phyloP scores from a whole-genome alignment of 2,888 invertebrate species.

The Phaedon cochleariae region DNA sequence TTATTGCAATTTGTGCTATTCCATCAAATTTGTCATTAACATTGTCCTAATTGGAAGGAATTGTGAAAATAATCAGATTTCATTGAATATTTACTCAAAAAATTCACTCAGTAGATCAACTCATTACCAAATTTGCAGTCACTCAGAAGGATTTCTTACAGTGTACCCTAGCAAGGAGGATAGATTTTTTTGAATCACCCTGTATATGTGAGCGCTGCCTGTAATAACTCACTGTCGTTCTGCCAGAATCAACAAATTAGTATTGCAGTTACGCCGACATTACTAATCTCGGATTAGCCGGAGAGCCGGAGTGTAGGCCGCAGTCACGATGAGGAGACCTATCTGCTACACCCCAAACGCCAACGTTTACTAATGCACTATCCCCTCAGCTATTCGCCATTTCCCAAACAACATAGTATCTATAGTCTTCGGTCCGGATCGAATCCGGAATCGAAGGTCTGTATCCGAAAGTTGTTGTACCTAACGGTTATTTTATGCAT shows the following conservation, averaged over 20 bases:
- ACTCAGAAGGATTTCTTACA: too few species aligned
- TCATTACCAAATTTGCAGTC: too few species aligned
- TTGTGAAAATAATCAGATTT: too few species aligned
- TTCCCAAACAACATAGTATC: conserved; percentile 44
- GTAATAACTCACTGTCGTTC: conserved; percentile 63
- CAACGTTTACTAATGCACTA: conserved; percentile 44
- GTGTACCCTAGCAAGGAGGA: too few species aligned
- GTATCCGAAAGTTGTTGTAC: background rate
- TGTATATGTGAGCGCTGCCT: conserved; percentile 51
- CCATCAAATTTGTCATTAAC: too few species aligned
- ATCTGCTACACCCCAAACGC: conserved; percentile 33
- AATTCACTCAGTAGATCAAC: too few species aligned
- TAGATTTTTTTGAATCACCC: too few species aligned
- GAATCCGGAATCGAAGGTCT: background rate
- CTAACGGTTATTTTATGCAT: background rate
- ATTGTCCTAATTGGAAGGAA: too few species aligned
- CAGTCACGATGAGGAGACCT: conserved; percentile 56
- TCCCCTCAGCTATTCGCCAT: conserved; percentile 24
- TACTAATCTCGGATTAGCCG: conserved; percentile 62
- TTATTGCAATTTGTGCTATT: too few species aligned
- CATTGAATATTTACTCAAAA: too few species aligned
- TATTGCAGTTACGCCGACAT: conserved; percentile 63
- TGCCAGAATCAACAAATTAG: conserved; percentile 64
- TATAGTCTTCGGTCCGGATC: conserved; percentile 23
- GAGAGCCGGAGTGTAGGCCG: conserved; percentile 58